Conservation (phyloP, 2,797 vertebrate genomes). For the Pipistrellus kuhlii region DNA sequence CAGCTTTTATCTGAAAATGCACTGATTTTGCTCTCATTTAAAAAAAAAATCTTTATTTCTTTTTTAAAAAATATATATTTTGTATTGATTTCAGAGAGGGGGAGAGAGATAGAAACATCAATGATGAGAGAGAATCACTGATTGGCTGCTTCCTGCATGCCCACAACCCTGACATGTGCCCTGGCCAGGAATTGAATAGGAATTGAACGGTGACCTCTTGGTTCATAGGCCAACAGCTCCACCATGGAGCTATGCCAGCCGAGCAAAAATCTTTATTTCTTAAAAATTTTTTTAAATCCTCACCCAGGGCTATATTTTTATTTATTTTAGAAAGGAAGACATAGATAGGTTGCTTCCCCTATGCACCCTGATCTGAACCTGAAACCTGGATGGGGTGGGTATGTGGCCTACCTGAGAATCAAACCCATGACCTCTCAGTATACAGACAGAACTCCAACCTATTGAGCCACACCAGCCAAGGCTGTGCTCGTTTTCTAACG, state of each 20-base stretch:
- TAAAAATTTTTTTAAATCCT: no score
- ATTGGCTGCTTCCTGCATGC: no score
- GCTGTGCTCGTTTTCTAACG: not conserved
- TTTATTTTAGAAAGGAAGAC: not conserved
- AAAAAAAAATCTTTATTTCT: not conserved
- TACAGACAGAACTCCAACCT: not conserved
- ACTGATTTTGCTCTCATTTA: not conserved
- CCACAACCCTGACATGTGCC: no score
- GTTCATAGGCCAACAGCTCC: no score
- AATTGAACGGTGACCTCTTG: no score
- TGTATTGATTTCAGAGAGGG: no score
- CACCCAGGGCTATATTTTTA: not conserved
- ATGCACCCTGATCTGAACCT: not conserved
- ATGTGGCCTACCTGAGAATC: not conserved
- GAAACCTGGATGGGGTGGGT: not conserved
- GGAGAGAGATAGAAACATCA: no score
- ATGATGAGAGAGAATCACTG: no score
- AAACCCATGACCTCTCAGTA: not conserved
- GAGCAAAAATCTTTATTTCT: no score
- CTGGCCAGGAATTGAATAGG: no score
- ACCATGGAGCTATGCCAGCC: no score
- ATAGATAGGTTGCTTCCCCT: not conserved
- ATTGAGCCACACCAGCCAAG: not conserved
- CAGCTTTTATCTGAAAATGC: slow-evolving; percentile 24
- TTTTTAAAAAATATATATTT: no score